Percentiles rank a stretch among this genome's conserved stretches.
Conservation (phyloP, 2,888 invertebrate genomes). For the Serripes groenlandicus region DNA sequence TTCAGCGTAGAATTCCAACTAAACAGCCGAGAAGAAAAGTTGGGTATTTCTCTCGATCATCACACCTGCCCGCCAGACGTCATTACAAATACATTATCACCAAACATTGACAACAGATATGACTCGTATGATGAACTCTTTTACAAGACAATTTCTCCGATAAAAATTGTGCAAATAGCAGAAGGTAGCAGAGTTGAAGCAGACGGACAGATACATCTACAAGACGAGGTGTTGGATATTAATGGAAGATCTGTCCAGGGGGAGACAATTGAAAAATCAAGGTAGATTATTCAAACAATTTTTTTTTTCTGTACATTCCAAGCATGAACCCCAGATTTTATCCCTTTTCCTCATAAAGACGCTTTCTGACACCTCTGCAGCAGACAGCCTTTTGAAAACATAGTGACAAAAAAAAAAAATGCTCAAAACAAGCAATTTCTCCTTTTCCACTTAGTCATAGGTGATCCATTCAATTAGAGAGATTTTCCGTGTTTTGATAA, state of each 20-base stretch:
- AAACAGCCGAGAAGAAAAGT: slow-evolving; percentile 55
- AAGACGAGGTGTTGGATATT: slow-evolving; percentile 95
- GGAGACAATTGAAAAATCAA: slow-evolving; percentile 74
- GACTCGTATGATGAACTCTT: slow-evolving; percentile 58
- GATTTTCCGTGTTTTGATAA: no score
- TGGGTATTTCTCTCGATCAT: slow-evolving; percentile 77
- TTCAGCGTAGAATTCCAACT: slow-evolving; percentile 74
- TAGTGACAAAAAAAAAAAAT: not conserved
- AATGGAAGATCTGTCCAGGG: slow-evolving; percentile 90
- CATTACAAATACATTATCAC: slow-evolving; percentile 41
- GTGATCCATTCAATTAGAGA: no score
- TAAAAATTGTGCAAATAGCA: slow-evolving; percentile 74
- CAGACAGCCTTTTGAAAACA: not conserved
- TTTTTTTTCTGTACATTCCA: not conserved
- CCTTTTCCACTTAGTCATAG: no score
- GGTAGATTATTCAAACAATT: slow-evolving; percentile 64
- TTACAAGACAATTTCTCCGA: slow-evolving; percentile 59
- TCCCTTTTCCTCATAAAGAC: not conserved
- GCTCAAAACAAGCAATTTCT: not conserved
- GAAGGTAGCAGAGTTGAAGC: slow-evolving; percentile 72
- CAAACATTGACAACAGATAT: slow-evolving; percentile 33
- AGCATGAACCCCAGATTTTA: not conserved
- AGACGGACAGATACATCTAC: slow-evolving; percentile 92
- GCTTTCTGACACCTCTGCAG: not conserved
- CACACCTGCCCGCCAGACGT: slow-evolving; percentile 50